These are phyloP conservation scores for Rhinopithecus roxellana DNA, from an alignment of 2,113 vertebrate species.

Conservation along the genomic window DNA sequence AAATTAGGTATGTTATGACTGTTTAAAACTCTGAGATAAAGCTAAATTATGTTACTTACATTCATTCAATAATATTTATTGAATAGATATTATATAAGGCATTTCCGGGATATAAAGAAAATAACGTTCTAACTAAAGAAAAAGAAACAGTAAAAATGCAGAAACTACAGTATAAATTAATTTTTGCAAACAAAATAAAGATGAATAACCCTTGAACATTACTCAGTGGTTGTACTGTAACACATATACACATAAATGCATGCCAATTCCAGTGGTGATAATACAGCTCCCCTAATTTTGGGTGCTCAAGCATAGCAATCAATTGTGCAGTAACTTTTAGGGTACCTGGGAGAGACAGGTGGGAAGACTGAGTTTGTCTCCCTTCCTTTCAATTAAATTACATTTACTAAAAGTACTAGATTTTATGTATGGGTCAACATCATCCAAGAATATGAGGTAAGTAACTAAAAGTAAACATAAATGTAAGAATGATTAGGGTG, in stretches of 20 bases:
- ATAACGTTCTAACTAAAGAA: neutral
- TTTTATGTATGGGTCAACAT: constrained; percentile 6
- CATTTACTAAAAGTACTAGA: neutral
- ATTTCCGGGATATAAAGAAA: neutral
- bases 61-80: neutral
- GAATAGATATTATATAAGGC: neutral
- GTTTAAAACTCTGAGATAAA: neutral
- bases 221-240: neutral
- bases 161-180: neutral
- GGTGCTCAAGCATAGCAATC: neutral
- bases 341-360: neutral
- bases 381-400: constrained; percentile 17
- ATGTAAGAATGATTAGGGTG: neutral
- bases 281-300: neutral
- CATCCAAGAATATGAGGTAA: neutral
- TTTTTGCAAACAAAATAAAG: neutral
- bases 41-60: neutral
- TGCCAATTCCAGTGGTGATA: neutral
- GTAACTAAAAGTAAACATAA: neutral
- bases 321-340: neutral
- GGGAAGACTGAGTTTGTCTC: neutral
- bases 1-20: neutral
- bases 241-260: neutral
- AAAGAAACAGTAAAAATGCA: neutral
- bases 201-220: neutral